A percentile compares a stretch with the other conserved stretches of the same genome.
These are phyloP conservation scores for Chelon auratus DNA, from an alignment of 2,797 vertebrate genomes.

Conservation along the genomic window DNA sequence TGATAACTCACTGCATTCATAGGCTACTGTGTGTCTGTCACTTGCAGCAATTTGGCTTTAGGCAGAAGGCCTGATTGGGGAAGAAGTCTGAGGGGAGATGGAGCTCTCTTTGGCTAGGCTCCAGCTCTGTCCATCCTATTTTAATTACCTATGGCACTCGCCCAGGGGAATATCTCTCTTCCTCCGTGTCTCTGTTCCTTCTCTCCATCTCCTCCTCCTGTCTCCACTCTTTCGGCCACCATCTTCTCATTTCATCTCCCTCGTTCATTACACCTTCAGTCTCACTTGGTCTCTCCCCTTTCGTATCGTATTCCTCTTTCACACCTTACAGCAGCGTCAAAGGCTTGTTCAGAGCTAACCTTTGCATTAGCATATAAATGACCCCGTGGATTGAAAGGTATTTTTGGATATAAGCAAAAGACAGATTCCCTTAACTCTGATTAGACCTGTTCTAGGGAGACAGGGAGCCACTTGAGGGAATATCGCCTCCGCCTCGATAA, in stretches of 20 bases:
- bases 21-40: slow-evolving; percentile 55
- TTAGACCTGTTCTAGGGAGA: slow-evolving; percentile 66
- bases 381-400: slow-evolving; percentile 83
- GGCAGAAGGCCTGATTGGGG: slow-evolving; percentile 70
- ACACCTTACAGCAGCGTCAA: slow-evolving; percentile 63
- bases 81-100: slow-evolving; percentile 75
- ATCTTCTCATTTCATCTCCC: slow-evolving; percentile 49
- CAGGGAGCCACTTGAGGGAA: slow-evolving; percentile 77
- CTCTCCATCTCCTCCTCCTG: slow-evolving; percentile 49
- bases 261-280: slow-evolving; percentile 38
- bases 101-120: slow-evolving; percentile 75
- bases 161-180: slow-evolving; percentile 73
- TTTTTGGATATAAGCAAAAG: slow-evolving; percentile 83
- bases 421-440: slow-evolving; percentile 80
- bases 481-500: slow-evolving; percentile 77
- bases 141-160: slow-evolving; percentile 82
- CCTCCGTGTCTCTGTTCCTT: slow-evolving; percentile 52
- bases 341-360: slow-evolving; percentile 79
- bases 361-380: slow-evolving; percentile 88
- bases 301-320: neutral
- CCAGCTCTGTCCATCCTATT: slow-evolving; percentile 81
- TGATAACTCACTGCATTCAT: slow-evolving; percentile 59
- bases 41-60: slow-evolving; percentile 65
- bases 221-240: slow-evolving; percentile 28
- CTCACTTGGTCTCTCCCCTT: slow-evolving; percentile 25